phyloP scores from a whole-genome alignment of 1,140 invertebrate genomes.

The Hermatobates lingyangjiaoensis region DNA sequence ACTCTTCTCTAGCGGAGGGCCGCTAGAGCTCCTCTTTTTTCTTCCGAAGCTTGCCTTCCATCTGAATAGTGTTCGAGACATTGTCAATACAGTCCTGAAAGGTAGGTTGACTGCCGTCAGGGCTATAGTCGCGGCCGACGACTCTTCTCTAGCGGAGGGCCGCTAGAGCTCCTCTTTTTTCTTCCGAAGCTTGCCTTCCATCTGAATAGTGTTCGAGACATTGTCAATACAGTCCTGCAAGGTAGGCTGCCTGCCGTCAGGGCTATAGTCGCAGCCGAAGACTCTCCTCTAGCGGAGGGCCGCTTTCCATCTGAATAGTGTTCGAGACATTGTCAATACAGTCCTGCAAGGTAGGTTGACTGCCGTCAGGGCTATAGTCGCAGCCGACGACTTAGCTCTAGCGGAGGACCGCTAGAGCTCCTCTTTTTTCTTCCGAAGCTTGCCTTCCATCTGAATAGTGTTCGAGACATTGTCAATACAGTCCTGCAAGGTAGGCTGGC shows the following conservation, averaged over 20 bases:
- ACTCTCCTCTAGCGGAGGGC: no score
- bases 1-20: no score
- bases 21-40: constrained; percentile 76
- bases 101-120: constrained; percentile 26
- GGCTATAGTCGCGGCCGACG: constrained; percentile 38
- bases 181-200: constrained; percentile 72
- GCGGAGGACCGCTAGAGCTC: no score
- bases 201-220: constrained; percentile 74
- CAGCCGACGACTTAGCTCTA: constrained; percentile 41
- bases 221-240: constrained; percentile 62
- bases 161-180: constrained; percentile 76
- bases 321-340: constrained; percentile 70
- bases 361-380: constrained; percentile 32
- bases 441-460: constrained; percentile 82
- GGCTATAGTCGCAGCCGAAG: constrained; percentile 38
- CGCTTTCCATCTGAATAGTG: constrained; percentile 84
- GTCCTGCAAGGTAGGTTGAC: constrained; percentile 36
- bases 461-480: constrained; percentile 70
- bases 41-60: constrained; percentile 72
- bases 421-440: constrained; percentile 67
- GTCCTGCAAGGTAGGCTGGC: constrained; percentile 36
- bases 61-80: constrained; percentile 74
- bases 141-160: no score
- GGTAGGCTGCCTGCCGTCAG: constrained; percentile 26
- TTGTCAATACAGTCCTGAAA: constrained; percentile 62